A percentile compares a stretch with the other conserved stretches of the same genome.
Evolutionary conservation across 1,140 invertebrate genomes (phyloP).

Genomic region (Drosophila teissieri): DNA sequence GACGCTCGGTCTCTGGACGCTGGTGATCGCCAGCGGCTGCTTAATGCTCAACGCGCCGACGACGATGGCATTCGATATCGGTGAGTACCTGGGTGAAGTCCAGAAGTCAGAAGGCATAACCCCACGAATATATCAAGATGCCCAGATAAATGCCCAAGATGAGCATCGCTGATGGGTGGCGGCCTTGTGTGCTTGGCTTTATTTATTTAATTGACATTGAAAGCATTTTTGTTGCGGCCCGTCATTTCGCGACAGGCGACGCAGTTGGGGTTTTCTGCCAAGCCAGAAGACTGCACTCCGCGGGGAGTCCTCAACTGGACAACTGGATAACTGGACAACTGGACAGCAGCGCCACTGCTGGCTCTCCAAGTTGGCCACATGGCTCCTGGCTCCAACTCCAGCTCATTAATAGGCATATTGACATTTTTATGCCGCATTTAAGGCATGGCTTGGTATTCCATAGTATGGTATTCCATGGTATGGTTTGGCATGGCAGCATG

Average conservation of each 20-base stretch:
- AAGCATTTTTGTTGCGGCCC: slow-evolving; percentile 67
- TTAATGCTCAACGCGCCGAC: slow-evolving; percentile 69
- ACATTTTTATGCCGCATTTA: slow-evolving; percentile 69
- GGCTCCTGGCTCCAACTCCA: slow-evolving; percentile 8
- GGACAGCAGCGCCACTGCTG: background rate
- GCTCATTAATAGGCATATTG: slow-evolving; percentile 77
- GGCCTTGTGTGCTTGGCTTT: background rate
- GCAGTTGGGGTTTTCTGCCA: slow-evolving; percentile 48
- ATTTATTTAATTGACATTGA: slow-evolving; percentile 77
- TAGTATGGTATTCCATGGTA: no score
- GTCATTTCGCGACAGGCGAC: slow-evolving; percentile 65
- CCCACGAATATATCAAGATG: slow-evolving; percentile 11
- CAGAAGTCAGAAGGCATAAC: slow-evolving; percentile 19
- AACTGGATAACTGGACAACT: no score
- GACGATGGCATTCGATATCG: slow-evolving; percentile 75
- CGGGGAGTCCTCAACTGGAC: slow-evolving; percentile 36
- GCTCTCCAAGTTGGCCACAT: slow-evolving; percentile 3
- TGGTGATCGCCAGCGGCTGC: slow-evolving; percentile 66
- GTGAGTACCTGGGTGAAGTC: slow-evolving; percentile 55
- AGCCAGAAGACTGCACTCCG: slow-evolving; percentile 10
- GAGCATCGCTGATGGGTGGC: background rate
- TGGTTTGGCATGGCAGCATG: slow-evolving; percentile 10
- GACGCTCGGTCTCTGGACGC: slow-evolving; percentile 62
- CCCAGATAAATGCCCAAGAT: background rate
- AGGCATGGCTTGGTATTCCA: slow-evolving; percentile 18